These are phyloP conservation scores for Molossus alvarezi DNA, from an alignment of 2,797 vertebrate species.

Conservation along the genomic window DNA sequence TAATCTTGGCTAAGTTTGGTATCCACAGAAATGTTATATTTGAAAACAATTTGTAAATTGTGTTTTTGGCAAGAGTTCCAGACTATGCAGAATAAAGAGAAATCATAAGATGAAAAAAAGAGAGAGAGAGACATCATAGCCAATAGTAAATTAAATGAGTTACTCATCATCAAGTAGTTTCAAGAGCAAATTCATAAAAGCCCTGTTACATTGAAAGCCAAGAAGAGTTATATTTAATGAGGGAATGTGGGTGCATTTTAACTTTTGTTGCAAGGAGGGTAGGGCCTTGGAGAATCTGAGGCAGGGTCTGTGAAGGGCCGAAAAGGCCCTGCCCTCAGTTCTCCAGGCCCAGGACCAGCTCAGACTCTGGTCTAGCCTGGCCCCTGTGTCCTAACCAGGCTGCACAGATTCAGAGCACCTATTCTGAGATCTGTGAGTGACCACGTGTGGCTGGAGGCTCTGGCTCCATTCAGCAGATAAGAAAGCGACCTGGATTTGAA, in stretches of 20 bases:
- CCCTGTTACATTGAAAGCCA: constrained; percentile 32
- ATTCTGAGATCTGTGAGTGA: neutral
- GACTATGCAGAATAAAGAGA: constrained; percentile 46
- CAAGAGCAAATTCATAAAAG: constrained; percentile 50
- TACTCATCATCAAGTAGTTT: constrained; percentile 67
- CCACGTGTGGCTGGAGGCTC: neutral
- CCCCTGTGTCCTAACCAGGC: neutral
- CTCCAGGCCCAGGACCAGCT: neutral
- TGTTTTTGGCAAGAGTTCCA: constrained; percentile 72
- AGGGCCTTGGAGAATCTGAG: neutral
- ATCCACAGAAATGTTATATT: constrained; percentile 63
- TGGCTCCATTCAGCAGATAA: neutral
- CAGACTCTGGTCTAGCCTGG: too few relatives aligned
- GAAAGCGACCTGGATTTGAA: neutral
- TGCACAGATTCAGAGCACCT: neutral
- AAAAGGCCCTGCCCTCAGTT: neutral
- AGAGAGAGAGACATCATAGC: neutral
- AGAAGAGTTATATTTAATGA: constrained; percentile 3
- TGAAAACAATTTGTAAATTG: constrained; percentile 76
- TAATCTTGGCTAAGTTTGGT: constrained; percentile 35
- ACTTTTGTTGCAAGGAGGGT: neutral
- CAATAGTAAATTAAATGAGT: constrained; percentile 57
- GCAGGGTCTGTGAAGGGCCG: neutral
- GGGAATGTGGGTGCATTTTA: neutral
- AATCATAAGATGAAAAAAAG: neutral